Conservation (phyloP, 1,140 invertebrate genomes). For the Rhynchophorus ferrugineus region DNA sequence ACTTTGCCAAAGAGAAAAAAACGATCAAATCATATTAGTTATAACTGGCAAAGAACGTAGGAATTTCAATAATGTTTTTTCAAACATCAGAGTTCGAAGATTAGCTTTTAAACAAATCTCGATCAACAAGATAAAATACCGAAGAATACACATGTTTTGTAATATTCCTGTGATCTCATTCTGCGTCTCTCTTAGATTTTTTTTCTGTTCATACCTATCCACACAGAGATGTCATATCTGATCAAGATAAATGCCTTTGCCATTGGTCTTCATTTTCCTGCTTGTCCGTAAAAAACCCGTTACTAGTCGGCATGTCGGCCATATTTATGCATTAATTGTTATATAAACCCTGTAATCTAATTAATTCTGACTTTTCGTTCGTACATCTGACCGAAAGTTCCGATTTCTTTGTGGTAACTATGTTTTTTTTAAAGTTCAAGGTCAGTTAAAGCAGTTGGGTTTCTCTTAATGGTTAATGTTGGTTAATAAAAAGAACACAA, state of each 20-base stretch:
- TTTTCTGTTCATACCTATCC: not conserved
- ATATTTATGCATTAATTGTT: slow-evolving; percentile 22
- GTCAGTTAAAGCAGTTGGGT: slow-evolving; percentile 16
- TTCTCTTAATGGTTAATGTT: too few species aligned
- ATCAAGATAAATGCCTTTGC: slow-evolving; percentile 20
- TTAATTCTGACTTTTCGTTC: slow-evolving; percentile 18
- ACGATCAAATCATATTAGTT: not conserved
- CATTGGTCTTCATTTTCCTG: slow-evolving; percentile 19
- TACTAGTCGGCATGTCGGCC: slow-evolving; percentile 15
- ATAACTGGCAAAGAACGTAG: not conserved
- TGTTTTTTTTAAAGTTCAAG: slow-evolving; percentile 12
- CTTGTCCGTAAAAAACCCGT: slow-evolving; percentile 8
- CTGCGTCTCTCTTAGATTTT: slow-evolving; percentile 1
- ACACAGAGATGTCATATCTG: slow-evolving; percentile 18
- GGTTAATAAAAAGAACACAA: too few species aligned
- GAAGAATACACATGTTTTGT: slow-evolving; percentile 21
- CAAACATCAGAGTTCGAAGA: not conserved
- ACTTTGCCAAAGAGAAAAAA: not conserved
- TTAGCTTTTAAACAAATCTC: slow-evolving; percentile 10
- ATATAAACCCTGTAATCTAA: slow-evolving; percentile 21
- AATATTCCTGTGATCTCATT: slow-evolving; percentile 15
- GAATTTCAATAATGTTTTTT: not conserved
- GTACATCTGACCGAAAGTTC: slow-evolving; percentile 8
- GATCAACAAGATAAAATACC: slow-evolving; percentile 18
- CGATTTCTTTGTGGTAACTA: slow-evolving; percentile 12